Conservation (phyloP, 2,888 invertebrate species). For the Tanypteryx hageni region DNA sequence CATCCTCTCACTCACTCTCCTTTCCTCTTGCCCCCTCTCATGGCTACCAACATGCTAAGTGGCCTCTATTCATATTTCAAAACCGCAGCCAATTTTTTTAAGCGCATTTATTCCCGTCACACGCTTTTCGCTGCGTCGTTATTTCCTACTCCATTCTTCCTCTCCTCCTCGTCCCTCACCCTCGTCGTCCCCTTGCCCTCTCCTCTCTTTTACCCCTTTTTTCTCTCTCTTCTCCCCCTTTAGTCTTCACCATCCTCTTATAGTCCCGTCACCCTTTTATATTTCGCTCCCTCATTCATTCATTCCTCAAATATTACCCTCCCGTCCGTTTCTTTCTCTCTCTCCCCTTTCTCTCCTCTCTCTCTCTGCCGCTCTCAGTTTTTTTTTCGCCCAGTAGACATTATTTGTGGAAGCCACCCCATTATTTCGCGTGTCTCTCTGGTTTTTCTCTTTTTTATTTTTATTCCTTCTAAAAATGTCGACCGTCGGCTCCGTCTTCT, state of each 20-base stretch:
- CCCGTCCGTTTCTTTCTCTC: not conserved
- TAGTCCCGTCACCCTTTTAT: not conserved
- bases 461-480: no score
- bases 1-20: not conserved
- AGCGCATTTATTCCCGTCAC: constrained; percentile 48
- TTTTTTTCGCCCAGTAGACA: constrained; percentile 13
- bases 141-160: not conserved
- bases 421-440: not conserved
- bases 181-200: not conserved
- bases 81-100: constrained; percentile 54
- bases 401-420: not conserved
- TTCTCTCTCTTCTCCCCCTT: not conserved
- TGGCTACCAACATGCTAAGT: constrained; percentile 15
- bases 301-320: no score
- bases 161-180: not conserved
- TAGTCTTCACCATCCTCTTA: not conserved
- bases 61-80: constrained; percentile 42
- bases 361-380: not conserved
- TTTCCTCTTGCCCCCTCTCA: not conserved
- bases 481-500: no score
- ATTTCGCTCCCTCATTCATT: no score
- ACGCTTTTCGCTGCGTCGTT: constrained; percentile 36
- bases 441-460: no score
- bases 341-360: not conserved
- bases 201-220: not conserved